A percentile compares a stretch with the other conserved stretches of the same genome.
These are phyloP conservation scores for Netelia virgata DNA, from an alignment of 2,888 invertebrate species.

Conservation along the genomic window DNA sequence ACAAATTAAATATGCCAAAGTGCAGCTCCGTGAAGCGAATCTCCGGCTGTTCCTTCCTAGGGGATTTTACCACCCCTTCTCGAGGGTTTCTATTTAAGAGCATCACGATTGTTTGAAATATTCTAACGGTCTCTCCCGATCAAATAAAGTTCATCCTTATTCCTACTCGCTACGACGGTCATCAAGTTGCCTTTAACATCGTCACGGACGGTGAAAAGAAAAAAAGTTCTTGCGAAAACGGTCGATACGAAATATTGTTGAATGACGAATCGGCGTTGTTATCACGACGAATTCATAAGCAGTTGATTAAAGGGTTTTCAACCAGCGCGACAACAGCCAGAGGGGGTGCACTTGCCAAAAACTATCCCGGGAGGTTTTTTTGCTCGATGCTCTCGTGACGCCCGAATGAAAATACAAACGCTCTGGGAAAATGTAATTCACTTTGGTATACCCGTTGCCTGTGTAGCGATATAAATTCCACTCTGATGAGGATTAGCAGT, in stretches of 20 bases:
- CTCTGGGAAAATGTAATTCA: slow-evolving; percentile 76
- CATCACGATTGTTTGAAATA: background rate
- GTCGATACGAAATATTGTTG: no score
- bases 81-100: slow-evolving; percentile 4
- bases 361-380: slow-evolving; percentile 28
- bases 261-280: no score
- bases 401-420: slow-evolving; percentile 67
- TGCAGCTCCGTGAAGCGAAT: background rate
- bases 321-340: slow-evolving; percentile 10
- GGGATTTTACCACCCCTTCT: slow-evolving; percentile 6
- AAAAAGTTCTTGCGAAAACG: no score
- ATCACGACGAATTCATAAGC: no score
- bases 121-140: no score
- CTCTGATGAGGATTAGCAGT: slow-evolving; percentile 78
- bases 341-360: slow-evolving; percentile 44
- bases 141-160: no score
- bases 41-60: background rate
- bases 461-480: slow-evolving; percentile 76
- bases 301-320: slow-evolving; percentile 36
- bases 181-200: no score
- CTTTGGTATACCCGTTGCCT: slow-evolving; percentile 70
- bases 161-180: no score
- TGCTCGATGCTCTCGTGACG: slow-evolving; percentile 68
- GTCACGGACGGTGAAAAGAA: no score
- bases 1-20: background rate